Evolutionary conservation across 2,797 vertebrate genomes (phyloP).

Genomic region (Dallia pectoralis): DNA sequence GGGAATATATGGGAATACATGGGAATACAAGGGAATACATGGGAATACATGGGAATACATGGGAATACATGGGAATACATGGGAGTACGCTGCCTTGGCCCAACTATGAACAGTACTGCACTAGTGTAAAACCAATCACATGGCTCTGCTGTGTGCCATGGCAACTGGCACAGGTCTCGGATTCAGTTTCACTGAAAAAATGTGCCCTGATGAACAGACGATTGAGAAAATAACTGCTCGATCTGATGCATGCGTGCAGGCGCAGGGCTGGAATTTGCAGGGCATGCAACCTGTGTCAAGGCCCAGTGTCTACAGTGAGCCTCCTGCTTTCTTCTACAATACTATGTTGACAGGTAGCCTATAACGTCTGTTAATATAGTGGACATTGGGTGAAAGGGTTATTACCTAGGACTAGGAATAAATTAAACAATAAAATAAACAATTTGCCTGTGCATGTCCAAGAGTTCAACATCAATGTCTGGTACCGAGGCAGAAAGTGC

Average conservation of each 20-base stretch:
- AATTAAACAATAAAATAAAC: background rate
- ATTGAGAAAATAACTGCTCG: background rate
- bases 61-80: too few relatives aligned
- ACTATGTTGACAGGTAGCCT: background rate
- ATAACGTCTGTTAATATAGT: background rate
- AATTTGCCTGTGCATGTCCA: background rate
- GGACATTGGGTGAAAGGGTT: background rate
- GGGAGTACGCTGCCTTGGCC: background rate
- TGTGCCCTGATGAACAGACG: constrained; percentile 14
- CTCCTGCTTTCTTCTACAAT: background rate
- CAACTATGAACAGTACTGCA: background rate
- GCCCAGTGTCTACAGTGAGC: background rate
- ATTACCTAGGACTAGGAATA: background rate
- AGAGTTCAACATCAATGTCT: background rate
- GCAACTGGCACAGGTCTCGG: constrained; percentile 17
- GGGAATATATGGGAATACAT: too few relatives aligned
- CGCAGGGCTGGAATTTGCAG: background rate
- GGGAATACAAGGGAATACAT: too few relatives aligned
- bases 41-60: too few relatives aligned
- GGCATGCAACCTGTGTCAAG: background rate
- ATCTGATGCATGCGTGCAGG: background rate
- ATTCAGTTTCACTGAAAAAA: constrained; percentile 6
- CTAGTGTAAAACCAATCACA: constrained; percentile 17
- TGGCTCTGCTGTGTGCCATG: constrained; percentile 7
- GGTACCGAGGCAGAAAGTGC: background rate